Evolutionary conservation across 2,113 vertebrate species (phyloP).

Genomic region (Thamnaconus septentrionalis): DNA sequence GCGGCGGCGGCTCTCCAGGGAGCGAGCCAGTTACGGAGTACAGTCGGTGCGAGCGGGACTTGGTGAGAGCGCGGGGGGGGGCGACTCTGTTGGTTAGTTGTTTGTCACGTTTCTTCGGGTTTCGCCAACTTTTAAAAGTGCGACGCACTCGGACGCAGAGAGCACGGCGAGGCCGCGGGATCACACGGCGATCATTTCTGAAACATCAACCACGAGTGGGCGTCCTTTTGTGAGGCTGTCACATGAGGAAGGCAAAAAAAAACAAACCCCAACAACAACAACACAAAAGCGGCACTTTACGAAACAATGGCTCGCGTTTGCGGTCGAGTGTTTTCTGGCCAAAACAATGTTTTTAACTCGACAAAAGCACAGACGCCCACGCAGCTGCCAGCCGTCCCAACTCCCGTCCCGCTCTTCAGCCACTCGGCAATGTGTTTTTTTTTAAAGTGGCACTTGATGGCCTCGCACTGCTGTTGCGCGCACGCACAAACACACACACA

Average conservation of each 20-base stretch:
- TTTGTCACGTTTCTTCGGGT: too few relatives aligned
- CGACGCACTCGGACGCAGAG: slow-evolving; percentile 1
- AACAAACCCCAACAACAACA: not conserved
- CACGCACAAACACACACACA: slow-evolving; percentile 26
- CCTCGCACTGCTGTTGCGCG: slow-evolving; percentile 23
- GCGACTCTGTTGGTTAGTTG: too few relatives aligned
- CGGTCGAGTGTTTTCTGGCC: slow-evolving; percentile 58
- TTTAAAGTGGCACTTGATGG: slow-evolving; percentile 50
- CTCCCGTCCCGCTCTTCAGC: slow-evolving; percentile 50
- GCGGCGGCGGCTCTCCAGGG: slow-evolving; percentile 8
- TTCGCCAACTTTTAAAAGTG: too few relatives aligned
- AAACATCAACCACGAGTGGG: slow-evolving; percentile 43
- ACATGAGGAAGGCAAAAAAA: slow-evolving; percentile 7
- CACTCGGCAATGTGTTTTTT: slow-evolving; percentile 29
- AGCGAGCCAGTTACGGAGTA: slow-evolving; percentile 8
- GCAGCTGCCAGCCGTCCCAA: slow-evolving; percentile 30
- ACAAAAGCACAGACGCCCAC: slow-evolving; percentile 60
- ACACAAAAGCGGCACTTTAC: slow-evolving; percentile 49
- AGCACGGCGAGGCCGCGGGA: slow-evolving; percentile 1
- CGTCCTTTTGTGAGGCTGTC: slow-evolving; percentile 41
- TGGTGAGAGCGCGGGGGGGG: not conserved
- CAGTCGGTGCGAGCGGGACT: slow-evolving; percentile 7
- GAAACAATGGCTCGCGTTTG: slow-evolving; percentile 53
- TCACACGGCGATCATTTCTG: slow-evolving; percentile 39
- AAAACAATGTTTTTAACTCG: slow-evolving; percentile 60